These are phyloP conservation scores for Patella caerulea DNA, from an alignment of 2,888 invertebrate species.

Conservation along the genomic window DNA sequence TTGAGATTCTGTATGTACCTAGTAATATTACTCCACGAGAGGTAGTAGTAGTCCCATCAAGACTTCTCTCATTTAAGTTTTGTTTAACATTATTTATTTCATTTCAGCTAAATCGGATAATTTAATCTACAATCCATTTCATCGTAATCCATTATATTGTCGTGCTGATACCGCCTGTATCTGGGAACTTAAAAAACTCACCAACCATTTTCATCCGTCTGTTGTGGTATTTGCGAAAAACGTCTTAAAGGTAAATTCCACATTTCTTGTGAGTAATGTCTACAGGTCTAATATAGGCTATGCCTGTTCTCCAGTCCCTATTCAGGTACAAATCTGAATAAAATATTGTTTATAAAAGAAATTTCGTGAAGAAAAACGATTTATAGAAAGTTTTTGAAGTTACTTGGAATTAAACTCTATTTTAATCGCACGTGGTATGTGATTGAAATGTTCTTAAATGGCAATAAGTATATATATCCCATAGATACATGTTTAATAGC, in stretches of 20 bases:
- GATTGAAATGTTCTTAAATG: too few relatives aligned
- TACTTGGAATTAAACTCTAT: too few relatives aligned
- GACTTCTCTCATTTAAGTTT: neutral
- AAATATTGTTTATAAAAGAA: too few relatives aligned
- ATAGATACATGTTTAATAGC: neutral
- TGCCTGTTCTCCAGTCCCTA: too few relatives aligned
- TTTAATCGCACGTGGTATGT: too few relatives aligned
- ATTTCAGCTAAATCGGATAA: constrained; percentile 16
- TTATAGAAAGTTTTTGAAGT: too few relatives aligned
- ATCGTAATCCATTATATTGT: constrained; percentile 88
- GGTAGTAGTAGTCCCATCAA: neutral
- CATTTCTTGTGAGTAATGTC: too few relatives aligned
- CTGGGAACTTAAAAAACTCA: constrained; percentile 82
- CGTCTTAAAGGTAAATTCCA: constrained; percentile 76
- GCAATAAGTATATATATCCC: neutral
- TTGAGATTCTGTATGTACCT: too few relatives aligned
- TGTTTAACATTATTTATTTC: neutral
- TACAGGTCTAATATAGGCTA: too few relatives aligned
- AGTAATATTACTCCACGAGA: too few relatives aligned
- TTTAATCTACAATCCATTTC: constrained; percentile 73
- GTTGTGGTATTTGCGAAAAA: constrained; percentile 89
- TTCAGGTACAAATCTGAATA: too few relatives aligned
- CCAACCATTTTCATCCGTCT: constrained; percentile 89
- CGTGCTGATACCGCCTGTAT: constrained; percentile 82
- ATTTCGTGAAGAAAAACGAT: too few relatives aligned